These are phyloP conservation scores for Nasonovia ribisnigri DNA, from an alignment of 2,888 invertebrate genomes.

Conservation along the genomic window DNA sequence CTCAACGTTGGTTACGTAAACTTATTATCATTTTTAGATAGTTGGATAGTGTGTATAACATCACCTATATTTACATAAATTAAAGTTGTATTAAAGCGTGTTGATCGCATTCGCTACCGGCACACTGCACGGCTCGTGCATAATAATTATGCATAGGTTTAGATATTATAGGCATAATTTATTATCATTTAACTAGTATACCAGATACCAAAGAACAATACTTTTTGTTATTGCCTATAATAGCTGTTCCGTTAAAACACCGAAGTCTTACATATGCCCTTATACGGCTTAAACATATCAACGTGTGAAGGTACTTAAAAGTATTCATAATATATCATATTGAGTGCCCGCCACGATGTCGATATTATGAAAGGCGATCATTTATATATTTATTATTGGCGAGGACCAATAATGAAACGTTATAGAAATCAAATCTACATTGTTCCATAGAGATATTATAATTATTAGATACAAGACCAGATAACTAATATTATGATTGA, in stretches of 20 bases:
- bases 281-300: too few species aligned
- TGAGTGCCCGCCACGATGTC: neutral
- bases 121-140: neutral
- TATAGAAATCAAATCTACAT: too few species aligned
- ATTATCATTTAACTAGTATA: neutral
- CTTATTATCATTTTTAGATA: constrained; percentile 21
- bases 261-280: neutral
- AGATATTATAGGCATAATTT: neutral
- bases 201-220: neutral
- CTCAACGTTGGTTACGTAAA: neutral
- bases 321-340: neutral
- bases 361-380: too few species aligned
- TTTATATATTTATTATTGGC: too few species aligned
- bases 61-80: constrained; percentile 1
- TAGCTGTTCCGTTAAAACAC: neutral
- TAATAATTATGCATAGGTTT: neutral
- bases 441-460: too few species aligned
- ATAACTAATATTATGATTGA: too few species aligned
- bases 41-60: neutral
- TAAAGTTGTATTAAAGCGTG: neutral
- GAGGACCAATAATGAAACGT: neutral
- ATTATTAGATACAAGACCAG: too few species aligned
- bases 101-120: neutral
- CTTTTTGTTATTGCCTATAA: neutral
- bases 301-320: neutral